These are phyloP conservation scores for Tachina grossa DNA, from an alignment of 2,888 invertebrate genomes.

Conservation along the genomic window DNA sequence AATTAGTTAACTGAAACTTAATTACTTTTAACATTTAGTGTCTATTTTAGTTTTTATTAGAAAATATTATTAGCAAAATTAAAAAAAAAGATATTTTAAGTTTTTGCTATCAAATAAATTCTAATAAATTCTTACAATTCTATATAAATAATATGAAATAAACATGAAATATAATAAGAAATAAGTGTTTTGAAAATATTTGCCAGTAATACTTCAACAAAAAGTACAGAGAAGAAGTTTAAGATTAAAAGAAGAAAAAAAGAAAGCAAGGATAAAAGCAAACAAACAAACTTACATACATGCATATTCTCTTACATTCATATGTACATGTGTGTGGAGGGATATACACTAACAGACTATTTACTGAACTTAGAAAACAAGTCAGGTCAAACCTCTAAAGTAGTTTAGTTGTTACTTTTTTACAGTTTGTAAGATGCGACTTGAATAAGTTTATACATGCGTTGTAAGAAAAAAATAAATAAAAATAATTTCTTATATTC, in stretches of 20 bases:
- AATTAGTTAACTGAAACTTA: no score
- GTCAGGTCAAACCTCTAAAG: conserved; percentile 63
- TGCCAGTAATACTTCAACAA: neutral
- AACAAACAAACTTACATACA: neutral
- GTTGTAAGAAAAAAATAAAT: conserved; percentile 13
- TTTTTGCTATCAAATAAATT: no score
- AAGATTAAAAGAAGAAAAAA: neutral
- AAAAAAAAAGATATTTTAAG: no score
- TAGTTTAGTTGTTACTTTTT: conserved; percentile 51
- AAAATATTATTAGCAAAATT: no score
- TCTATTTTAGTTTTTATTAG: no score
- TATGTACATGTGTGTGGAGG: no score
- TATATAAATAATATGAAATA: neutral
- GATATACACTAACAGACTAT: conserved; percentile 7
- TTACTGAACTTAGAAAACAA: conserved; percentile 45
- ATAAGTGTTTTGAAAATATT: conserved; percentile 30
- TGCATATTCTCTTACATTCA: neutral
- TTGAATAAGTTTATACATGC: conserved; percentile 31
- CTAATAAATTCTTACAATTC: neutral
- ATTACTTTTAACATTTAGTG: no score
- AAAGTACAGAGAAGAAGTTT: neutral
- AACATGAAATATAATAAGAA: neutral
- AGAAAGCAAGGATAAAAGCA: neutral
- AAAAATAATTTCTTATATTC: conserved; percentile 13
- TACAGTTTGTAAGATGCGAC: conserved; percentile 32